Evolutionary conservation across 2,797 vertebrate genomes (phyloP), one percentile per base, ranked within the genome.

Genomic region (Antennarius maculatus): DNA sequence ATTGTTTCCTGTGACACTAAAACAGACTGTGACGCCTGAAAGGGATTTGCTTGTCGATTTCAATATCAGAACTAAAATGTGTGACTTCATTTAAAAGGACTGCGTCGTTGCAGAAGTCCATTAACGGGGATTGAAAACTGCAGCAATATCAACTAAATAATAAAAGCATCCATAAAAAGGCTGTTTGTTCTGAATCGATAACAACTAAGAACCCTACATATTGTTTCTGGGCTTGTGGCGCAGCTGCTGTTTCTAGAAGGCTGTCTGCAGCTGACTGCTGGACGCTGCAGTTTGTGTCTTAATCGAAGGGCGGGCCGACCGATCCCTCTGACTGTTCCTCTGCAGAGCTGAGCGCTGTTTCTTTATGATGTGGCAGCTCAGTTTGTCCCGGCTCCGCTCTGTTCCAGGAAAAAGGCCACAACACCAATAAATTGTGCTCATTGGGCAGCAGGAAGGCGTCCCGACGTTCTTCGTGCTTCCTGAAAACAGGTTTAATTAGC

Each of bases 401-500:
- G 13, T 34, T 77, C 34, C 41, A 16, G 64, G 23, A 42, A 54
- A 63, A 54, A 15, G 45, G 66, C 52, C 46, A 27, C 18, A 14
- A 27, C 46, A 17, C 17, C 28, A 6, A 10, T 60, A 17, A 57
- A 61, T 41, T 9, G 54, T 29, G 53, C 52, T 16, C 4, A 3
- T 29, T 16, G 52, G 43, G 48, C 51, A 43, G 4, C 56, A 23
- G 29, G 37, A 23, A 16, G 57, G 17, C 28, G 2, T 39, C 45
- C 54, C 6, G 43, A 9, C 6, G 10, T 37, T 60, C 12, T 50
- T 39, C 13, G 0, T 28, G 63, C 47, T 56, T 74, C 67, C 68
- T 48, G 57, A 52, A 59, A 23, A 65, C 37, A 55, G 31, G 56
- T 58, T 49, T 74, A 61, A 75, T 83, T 66, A 77, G 57, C 68